Evolutionary conservation across 2,113 vertebrate species (phyloP).

Genomic region (Natator depressus): DNA sequence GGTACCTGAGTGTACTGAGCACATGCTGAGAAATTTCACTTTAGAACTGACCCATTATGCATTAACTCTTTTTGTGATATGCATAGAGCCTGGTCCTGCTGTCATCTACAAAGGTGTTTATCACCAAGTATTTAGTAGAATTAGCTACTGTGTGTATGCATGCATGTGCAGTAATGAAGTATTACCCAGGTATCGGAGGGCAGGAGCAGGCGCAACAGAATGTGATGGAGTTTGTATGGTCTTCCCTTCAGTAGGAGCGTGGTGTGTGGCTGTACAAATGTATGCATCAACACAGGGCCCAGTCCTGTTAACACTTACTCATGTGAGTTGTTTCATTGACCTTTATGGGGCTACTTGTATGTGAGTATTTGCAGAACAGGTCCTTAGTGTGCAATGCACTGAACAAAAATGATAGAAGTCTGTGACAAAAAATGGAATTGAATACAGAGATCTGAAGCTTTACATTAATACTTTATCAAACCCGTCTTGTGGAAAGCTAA

Average conservation of each 20-base stretch:
- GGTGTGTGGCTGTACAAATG: background rate
- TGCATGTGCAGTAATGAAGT: background rate
- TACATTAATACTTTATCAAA: background rate
- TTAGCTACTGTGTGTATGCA: background rate
- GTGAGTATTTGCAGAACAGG: background rate
- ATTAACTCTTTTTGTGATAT: background rate
- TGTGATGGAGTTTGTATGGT: background rate
- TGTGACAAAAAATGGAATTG: background rate
- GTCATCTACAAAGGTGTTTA: background rate
- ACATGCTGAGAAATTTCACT: conserved; percentile 15
- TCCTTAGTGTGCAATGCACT: background rate
- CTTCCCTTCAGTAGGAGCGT: background rate
- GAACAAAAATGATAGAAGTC: background rate
- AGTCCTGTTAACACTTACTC: background rate
- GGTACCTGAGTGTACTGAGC: background rate
- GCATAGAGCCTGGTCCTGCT: background rate
- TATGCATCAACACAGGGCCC: background rate
- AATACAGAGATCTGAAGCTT: background rate
- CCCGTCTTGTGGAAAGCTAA: no score
- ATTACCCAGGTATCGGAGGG: background rate
- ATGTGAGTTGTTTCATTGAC: background rate
- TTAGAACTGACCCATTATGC: conserved; percentile 30
- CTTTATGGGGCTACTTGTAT: background rate
- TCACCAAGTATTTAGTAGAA: background rate
- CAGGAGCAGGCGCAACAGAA: background rate